Evolutionary conservation across 1,140 invertebrate species (phyloP), one percentile per base, ranked within the genome.

Genomic region (Lepidurus packardi): DNA sequence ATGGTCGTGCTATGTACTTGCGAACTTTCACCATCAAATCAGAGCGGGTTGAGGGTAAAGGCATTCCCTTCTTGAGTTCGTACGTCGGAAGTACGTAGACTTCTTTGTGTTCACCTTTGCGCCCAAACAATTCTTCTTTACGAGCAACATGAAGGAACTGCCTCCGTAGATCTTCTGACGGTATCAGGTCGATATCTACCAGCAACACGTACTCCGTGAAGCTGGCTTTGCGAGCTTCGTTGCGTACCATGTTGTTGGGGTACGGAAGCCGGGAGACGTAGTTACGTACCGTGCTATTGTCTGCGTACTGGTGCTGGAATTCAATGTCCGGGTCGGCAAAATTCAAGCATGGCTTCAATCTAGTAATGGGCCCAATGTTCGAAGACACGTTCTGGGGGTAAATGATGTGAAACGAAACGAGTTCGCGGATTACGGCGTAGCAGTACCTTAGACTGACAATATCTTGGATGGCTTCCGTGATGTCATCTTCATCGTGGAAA

Each of bases 231-330:
- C 88, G 80, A 3, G 86, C 89, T 42, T 88, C 85, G 82, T 90
- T 90, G 43, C 89, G 81, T 34, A 90, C 82, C 6, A 90, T 80
- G 83, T 90, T 90, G 79, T 87, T 87, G 11, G 89, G 89, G 80
- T 88, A 89, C 10, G 79, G 77, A 24, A 80, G 80, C 83, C 21
- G 53, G 6, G 53, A 65, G 13, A 65, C 53, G 13, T 65, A 65
- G 21, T 65, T 65, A 16, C 53, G 53, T 16, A 65, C 53, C 21
- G 53, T 65, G 53, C 21, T 65, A 16, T 65, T 65, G 16, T 65
- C 53, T 1, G 21, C 13, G 53, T 65, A 65, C 21, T 65, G 53
- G 21, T 65, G 53, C 13, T 65, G 53, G 53, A 65, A 65, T 16
- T 65, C 16, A 21, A 7, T 16, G 6, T 65, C 53, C 16, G 53